Percentiles rank a stretch among this genome's conserved stretches.
phyloP scores from a whole-genome alignment of 2,888 invertebrate genomes.

The Adelphocoris suturalis region DNA sequence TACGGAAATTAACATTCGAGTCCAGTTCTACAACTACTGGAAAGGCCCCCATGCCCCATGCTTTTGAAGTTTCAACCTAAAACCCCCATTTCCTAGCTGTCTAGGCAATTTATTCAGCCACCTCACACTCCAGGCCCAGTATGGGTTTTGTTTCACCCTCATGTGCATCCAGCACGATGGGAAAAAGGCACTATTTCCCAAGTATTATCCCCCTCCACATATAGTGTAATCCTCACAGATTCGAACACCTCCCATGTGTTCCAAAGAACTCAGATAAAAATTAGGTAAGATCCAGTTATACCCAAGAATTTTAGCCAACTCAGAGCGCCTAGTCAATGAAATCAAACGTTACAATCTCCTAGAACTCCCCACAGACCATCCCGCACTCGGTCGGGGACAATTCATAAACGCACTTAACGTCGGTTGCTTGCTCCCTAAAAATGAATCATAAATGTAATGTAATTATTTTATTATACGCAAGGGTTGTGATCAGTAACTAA shows the following conservation, averaged over 20 bases:
- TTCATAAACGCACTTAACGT: neutral
- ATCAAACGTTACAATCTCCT: neutral
- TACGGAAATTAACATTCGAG: neutral
- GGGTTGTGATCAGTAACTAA: too few species aligned
- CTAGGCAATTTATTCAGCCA: neutral
- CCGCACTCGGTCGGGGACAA: neutral
- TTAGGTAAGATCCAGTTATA: too few species aligned
- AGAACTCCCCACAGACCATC: neutral
- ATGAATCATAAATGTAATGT: too few species aligned
- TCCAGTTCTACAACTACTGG: neutral
- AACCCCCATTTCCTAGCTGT: neutral
- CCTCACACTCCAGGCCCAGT: neutral
- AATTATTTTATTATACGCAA: too few species aligned
- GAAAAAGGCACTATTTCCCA: neutral
- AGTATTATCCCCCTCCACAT: neutral
- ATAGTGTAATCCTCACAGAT: neutral
- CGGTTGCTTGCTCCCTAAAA: too few species aligned
- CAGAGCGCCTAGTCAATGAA: neutral
- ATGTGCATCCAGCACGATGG: neutral
- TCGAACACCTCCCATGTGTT: neutral
- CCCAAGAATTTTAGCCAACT: neutral
- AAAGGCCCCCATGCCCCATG: neutral
- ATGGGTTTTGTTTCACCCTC: neutral
- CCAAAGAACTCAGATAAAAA: neutral
- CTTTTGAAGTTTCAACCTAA: neutral